phyloP scores from a whole-genome alignment of 1,140 invertebrate species.

The Chionoecetes opilio region DNA sequence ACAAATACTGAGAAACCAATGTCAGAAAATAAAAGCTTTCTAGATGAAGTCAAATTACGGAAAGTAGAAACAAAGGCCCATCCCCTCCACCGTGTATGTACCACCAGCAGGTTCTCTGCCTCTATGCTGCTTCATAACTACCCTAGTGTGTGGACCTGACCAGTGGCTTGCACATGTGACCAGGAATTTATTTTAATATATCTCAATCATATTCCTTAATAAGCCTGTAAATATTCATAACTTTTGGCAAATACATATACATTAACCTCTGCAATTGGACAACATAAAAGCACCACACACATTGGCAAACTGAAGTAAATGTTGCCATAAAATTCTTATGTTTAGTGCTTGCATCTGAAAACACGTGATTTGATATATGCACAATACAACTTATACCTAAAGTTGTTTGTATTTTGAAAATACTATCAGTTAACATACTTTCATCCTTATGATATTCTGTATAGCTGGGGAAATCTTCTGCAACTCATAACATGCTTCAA shows the following conservation, averaged over 20 bases:
- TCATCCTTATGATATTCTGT: neutral
- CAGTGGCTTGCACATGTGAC: slow-evolving; percentile 1
- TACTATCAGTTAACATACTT: neutral
- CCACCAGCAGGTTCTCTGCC: slow-evolving; percentile 2
- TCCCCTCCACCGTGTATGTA: neutral
- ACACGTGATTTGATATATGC: neutral
- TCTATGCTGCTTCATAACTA: slow-evolving; percentile 8
- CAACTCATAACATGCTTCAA: no score
- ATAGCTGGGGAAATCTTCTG: neutral
- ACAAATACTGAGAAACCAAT: neutral
- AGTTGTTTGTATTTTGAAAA: neutral
- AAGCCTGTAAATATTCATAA: neutral
- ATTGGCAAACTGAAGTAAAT: neutral
- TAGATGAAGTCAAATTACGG: neutral
- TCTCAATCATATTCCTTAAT: neutral
- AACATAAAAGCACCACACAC: neutral
- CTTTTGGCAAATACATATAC: neutral
- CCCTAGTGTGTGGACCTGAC: neutral
- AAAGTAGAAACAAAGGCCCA: neutral
- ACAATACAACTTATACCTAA: neutral
- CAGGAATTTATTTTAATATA: neutral
- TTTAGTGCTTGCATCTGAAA: neutral
- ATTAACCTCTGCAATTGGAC: neutral
- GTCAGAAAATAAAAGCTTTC: neutral
- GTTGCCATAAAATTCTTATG: neutral